These are phyloP conservation scores for Raja brachyura DNA, from an alignment of 2,113 vertebrate genomes.

Conservation along the genomic window DNA sequence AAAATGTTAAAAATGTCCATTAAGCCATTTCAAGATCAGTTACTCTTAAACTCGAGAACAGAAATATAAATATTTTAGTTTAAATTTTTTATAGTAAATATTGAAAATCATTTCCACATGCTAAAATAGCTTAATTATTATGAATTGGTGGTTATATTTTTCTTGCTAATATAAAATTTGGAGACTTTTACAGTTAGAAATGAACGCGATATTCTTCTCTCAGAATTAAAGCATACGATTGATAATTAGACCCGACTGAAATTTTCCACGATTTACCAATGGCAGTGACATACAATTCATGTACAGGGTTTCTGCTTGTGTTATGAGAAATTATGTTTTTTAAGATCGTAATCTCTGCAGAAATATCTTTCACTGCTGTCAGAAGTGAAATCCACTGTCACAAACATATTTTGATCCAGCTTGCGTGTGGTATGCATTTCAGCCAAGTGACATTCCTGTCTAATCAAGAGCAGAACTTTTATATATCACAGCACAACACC, in stretches of 20 bases:
- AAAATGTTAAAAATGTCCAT: background rate
- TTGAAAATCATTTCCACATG: constrained; percentile 32
- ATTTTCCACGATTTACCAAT: background rate
- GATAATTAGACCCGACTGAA: background rate
- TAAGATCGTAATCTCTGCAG: constrained; percentile 4
- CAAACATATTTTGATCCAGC: constrained; percentile 25
- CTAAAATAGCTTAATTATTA: background rate
- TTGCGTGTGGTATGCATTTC: background rate
- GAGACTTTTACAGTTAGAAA: background rate
- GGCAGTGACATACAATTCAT: background rate
- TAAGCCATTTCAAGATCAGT: background rate
- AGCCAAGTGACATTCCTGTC: background rate
- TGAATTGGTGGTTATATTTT: background rate
- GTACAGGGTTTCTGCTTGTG: background rate
- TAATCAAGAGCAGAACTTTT: constrained; percentile 15
- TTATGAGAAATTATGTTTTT: background rate
- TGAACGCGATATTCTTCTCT: background rate
- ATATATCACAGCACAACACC: background rate
- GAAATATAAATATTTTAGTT: background rate
- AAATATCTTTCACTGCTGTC: background rate
- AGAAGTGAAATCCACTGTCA: constrained; percentile 19
- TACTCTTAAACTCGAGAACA: background rate
- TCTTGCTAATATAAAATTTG: background rate
- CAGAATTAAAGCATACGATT: background rate
- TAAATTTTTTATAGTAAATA: constrained; percentile 10